Evolutionary conservation across 2,888 invertebrate species (phyloP).

Genomic region (Netelia virgata): DNA sequence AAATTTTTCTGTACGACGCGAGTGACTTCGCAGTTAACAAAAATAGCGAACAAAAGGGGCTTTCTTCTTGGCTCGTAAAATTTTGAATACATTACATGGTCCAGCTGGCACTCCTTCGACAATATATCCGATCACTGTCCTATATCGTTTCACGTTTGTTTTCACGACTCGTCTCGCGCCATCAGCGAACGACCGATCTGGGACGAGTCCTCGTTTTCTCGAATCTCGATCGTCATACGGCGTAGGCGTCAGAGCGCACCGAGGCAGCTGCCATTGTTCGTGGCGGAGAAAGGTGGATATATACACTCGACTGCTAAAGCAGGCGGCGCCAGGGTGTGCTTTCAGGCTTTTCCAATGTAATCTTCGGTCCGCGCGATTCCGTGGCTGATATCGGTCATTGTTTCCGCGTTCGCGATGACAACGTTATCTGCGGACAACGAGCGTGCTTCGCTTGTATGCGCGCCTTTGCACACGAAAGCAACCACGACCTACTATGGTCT

Average conservation of each 20-base stretch:
- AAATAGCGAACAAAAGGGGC: background rate
- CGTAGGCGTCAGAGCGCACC: conserved; percentile 27
- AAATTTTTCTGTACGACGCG: background rate
- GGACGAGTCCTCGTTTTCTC: conserved; percentile 65
- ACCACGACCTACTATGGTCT: conserved; percentile 16
- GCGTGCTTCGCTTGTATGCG: conserved; percentile 22
- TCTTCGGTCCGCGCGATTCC: conserved; percentile 65
- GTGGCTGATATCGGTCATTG: conserved; percentile 69
- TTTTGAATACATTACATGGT: background rate
- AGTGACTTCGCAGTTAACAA: background rate
- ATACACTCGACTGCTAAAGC: conserved; percentile 30
- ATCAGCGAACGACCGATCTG: conserved; percentile 56
- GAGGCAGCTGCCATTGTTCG: conserved; percentile 54
- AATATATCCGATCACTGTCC: conserved; percentile 5
- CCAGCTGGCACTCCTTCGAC: background rate
- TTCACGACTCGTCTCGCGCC: conserved; percentile 5
- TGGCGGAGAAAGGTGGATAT: conserved; percentile 30
- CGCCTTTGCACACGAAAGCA: conserved; percentile 32
- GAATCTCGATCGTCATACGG: conserved; percentile 63
- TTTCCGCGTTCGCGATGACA: conserved; percentile 68
- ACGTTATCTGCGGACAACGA: conserved; percentile 64
- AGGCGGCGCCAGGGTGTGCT: conserved; percentile 47
- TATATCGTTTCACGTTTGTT: conserved; percentile 11
- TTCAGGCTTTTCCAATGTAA: conserved; percentile 69
- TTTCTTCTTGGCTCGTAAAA: background rate